phyloP scores from a whole-genome alignment of 1,140 invertebrate species.

The Saxidomus purpurata region DNA sequence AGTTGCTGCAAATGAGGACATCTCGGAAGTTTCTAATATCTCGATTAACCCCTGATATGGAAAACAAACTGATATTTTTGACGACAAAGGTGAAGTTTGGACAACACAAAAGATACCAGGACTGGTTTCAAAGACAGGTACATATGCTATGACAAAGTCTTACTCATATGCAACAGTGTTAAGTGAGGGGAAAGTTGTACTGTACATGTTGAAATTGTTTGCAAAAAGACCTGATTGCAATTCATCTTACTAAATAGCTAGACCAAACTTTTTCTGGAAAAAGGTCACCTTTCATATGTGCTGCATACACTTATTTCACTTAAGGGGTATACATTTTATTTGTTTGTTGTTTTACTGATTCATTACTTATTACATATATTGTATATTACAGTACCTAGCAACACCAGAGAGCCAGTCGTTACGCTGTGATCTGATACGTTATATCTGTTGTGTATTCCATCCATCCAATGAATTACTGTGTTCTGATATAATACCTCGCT shows the following conservation, averaged over 20 bases:
- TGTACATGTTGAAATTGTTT: too few relatives aligned
- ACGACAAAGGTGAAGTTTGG: slow-evolving; percentile 96
- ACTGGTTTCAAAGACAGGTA: slow-evolving; percentile 97
- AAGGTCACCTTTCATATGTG: too few relatives aligned
- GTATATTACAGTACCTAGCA: slow-evolving; percentile 93
- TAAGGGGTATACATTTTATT: too few relatives aligned
- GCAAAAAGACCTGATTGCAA: too few relatives aligned
- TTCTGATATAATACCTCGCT: slow-evolving; percentile 99
- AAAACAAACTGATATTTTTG: slow-evolving; percentile 97
- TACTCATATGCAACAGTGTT: too few relatives aligned
- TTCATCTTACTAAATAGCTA: too few relatives aligned
- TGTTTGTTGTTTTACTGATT: too few relatives aligned
- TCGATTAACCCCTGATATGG: slow-evolving; percentile 98
- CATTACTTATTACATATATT: too few relatives aligned
- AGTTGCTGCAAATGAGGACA: slow-evolving; percentile 95
- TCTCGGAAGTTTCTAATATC: slow-evolving; percentile 96
- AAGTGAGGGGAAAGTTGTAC: too few relatives aligned
- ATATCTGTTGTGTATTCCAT: slow-evolving; percentile 99
- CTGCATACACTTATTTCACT: too few relatives aligned
- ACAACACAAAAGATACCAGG: slow-evolving; percentile 99
- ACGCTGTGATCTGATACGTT: slow-evolving; percentile 97
- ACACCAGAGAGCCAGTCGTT: slow-evolving; percentile 98
- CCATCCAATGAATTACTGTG: slow-evolving; percentile 98
- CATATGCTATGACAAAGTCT: too few relatives aligned
- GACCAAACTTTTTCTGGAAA: too few relatives aligned